These are phyloP conservation scores for Rhogogaster chlorosoma DNA, from an alignment of 2,888 invertebrate genomes.

Conservation along the genomic window DNA sequence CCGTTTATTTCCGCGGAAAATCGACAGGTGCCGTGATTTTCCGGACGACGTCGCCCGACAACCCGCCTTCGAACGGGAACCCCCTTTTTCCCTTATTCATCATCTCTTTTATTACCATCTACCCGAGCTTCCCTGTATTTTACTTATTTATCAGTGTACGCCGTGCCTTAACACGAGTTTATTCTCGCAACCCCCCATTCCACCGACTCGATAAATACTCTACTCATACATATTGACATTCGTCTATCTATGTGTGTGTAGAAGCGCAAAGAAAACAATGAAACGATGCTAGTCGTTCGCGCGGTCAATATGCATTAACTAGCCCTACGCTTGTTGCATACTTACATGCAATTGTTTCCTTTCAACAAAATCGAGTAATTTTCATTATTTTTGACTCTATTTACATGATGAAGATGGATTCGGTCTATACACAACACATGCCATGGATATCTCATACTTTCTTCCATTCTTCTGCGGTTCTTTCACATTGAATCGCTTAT, in stretches of 20 bases:
- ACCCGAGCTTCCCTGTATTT: neutral
- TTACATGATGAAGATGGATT: neutral
- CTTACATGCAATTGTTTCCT: neutral
- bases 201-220: neutral
- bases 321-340: neutral
- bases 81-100: neutral
- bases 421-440: too few relatives aligned
- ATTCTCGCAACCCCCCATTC: neutral
- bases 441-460: too few relatives aligned
- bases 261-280: constrained; percentile 13
- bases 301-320: neutral
- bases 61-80: constrained; percentile 10
- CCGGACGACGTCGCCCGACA: constrained; percentile 52
- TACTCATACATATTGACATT: neutral
- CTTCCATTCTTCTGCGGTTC: too few relatives aligned
- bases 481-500: neutral
- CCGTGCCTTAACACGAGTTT: constrained; percentile 10
- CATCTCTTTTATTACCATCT: neutral
- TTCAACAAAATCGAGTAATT: neutral
- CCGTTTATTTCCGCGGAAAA: constrained; percentile 59
- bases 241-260: neutral
- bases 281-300: neutral
- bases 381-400: neutral
- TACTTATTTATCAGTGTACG: neutral
- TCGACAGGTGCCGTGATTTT: constrained; percentile 65